Conservation (phyloP, 2,888 invertebrate species). For the Horisme vitalbata region DNA sequence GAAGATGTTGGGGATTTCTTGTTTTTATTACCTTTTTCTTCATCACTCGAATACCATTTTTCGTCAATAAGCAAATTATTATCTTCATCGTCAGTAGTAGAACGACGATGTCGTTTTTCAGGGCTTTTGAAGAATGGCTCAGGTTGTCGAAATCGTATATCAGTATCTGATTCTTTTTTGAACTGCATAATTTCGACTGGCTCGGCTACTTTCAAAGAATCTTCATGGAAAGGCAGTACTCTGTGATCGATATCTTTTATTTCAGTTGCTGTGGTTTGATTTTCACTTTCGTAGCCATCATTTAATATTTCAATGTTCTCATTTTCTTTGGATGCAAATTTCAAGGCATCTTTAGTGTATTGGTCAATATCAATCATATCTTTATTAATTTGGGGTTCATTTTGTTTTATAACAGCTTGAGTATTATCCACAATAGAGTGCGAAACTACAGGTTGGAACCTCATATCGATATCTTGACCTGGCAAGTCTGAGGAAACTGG, state of each 20-base stretch:
- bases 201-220: conserved; percentile 48
- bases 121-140: conserved; percentile 73
- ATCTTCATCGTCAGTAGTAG: conserved; percentile 83
- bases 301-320: conserved; percentile 74
- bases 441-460: conserved; percentile 60
- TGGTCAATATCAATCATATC: conserved; percentile 80
- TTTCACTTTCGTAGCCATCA: conserved; percentile 62
- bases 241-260: conserved; percentile 77
- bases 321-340: conserved; percentile 75
- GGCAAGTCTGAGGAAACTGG: conserved; percentile 57
- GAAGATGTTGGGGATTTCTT: conserved; percentile 64
- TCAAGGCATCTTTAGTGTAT: conserved; percentile 79
- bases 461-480: conserved; percentile 78
- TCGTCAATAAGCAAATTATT: conserved; percentile 82
- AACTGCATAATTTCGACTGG: conserved; percentile 43
- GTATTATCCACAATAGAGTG: conserved; percentile 47
- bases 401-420: conserved; percentile 39
- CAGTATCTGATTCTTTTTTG: conserved; percentile 68
- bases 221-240: conserved; percentile 70
- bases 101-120: conserved; percentile 71
- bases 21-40: conserved; percentile 81
- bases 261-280: conserved; percentile 52
- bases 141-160: conserved; percentile 74
- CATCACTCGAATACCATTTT: conserved; percentile 93
- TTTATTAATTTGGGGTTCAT: conserved; percentile 54